Conservation (phyloP, 2,113 vertebrate species). For the Eurypyga helias region DNA sequence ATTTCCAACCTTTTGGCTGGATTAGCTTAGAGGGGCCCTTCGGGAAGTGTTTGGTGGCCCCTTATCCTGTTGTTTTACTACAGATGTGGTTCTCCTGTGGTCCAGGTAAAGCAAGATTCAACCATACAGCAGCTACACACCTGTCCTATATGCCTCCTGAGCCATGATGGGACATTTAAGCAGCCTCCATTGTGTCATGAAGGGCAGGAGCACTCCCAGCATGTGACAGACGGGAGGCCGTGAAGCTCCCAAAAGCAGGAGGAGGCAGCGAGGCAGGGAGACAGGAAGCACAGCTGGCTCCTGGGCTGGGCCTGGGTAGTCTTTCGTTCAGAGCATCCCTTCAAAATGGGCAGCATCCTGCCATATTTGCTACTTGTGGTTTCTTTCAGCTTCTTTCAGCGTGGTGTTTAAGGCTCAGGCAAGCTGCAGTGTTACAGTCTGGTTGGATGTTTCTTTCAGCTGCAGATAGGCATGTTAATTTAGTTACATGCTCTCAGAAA, state of each 20-base stretch:
- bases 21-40: neutral
- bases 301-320: neutral
- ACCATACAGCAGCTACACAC: fast-evolving
- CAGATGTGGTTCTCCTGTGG: neutral
- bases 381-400: neutral
- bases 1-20: neutral
- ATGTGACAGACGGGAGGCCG: fast-evolving
- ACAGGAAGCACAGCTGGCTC: neutral
- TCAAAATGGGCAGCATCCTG: neutral
- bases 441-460: neutral
- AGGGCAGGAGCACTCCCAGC: neutral
- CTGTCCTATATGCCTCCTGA: neutral
- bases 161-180: neutral
- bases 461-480: neutral
- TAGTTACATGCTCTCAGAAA: neutral
- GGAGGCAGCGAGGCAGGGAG: neutral
- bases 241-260: neutral
- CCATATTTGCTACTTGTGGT: neutral
- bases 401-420: neutral
- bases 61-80: neutral
- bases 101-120: neutral
- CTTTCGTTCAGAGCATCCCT: neutral
- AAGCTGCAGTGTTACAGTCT: neutral
- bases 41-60: neutral
- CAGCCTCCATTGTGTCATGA: neutral